Evolutionary conservation across 1,140 invertebrate genomes (phyloP).

Genomic region (Paraescarpia echinospica): DNA sequence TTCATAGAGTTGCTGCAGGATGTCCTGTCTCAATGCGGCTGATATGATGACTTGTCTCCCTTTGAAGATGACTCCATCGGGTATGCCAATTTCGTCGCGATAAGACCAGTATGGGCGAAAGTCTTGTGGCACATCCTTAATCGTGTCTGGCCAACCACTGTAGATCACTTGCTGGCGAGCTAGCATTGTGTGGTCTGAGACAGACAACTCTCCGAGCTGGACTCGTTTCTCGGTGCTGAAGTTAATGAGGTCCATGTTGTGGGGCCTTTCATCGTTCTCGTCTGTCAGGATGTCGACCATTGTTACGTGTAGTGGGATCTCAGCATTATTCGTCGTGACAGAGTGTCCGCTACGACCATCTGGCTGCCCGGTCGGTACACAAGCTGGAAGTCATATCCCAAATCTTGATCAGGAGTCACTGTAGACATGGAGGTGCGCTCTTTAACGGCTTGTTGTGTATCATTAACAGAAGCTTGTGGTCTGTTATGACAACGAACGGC

Average conservation of each 20-base stretch:
- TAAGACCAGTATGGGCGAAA: conserved; percentile 9
- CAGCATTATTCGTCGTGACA: conserved; percentile 41
- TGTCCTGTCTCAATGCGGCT: background rate
- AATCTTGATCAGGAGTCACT: conserved; percentile 1
- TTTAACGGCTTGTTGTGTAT: conserved; percentile 11
- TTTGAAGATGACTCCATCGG: conserved; percentile 4
- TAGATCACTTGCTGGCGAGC: background rate
- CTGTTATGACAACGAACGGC: background rate
- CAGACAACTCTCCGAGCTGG: background rate
- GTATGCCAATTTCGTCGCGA: background rate
- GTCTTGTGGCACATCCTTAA: conserved; percentile 18
- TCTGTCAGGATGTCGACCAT: background rate
- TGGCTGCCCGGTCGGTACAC: conserved; percentile 8
- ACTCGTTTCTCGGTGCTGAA: conserved; percentile 12
- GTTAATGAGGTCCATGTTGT: conserved; percentile 9
- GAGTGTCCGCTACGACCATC: background rate
- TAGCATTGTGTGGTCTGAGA: background rate
- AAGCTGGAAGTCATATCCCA: conserved; percentile 1
- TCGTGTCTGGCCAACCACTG: background rate
- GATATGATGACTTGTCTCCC: conserved; percentile 16
- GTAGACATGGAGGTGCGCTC: conserved; percentile 14
- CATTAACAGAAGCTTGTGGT: background rate
- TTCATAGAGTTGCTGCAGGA: conserved; percentile 1
- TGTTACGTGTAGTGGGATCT: too few species aligned
- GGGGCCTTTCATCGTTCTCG: background rate